Evolutionary conservation across 1,140 invertebrate species (phyloP), one percentile per base, ranked within the genome.

Genomic region (Tetraneura akinire): DNA sequence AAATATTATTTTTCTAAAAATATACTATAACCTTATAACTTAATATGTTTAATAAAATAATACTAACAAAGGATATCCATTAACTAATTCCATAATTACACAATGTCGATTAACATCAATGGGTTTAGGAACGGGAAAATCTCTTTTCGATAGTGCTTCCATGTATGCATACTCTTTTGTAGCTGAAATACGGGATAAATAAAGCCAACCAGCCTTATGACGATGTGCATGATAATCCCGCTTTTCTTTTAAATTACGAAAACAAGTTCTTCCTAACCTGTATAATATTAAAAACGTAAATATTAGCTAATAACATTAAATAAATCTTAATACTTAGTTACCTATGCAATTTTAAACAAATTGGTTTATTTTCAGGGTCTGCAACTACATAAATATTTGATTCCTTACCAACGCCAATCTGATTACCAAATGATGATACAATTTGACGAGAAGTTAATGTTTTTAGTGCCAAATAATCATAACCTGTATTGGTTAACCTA

Each of bases 371-470:
- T 76, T 95, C 91, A 82, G 92, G 90, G 87, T 95, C 89, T 42
- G 91, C 91, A 18, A 97, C 94, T 66, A 93, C 90, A 85, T 96
- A 97, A 83, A 98, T 94, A 85, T 98, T 96, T 74, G 93, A 98
- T 86, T 99, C 97, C 87, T 99, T 99, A 32, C 97, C 98, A 66
- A 98, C 94, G 53, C 98, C 98, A 85, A 99, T 99, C 87, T 99
- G 97, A 87, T 96, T 98, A 13, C 98, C 98, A 88, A 99, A 95
- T 16, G 92, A 95, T 62, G 88, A 87, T 16, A 99, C 88, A 6
- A 92, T 88, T 82, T 91, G 91, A 73, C 95, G 89, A 80, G 92
- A 89, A 0, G 92, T 89, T 0, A 99, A 86, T 0, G 93, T 92
- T 85, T 97, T 96, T 1, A 99, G 86, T 0, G 97, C 96, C 55